Percentiles rank a stretch among this genome's conserved stretches.
Evolutionary conservation across 64 coral and sea anemone species (phyloP).

Genomic region (Catalaphyllia jardinei): DNA sequence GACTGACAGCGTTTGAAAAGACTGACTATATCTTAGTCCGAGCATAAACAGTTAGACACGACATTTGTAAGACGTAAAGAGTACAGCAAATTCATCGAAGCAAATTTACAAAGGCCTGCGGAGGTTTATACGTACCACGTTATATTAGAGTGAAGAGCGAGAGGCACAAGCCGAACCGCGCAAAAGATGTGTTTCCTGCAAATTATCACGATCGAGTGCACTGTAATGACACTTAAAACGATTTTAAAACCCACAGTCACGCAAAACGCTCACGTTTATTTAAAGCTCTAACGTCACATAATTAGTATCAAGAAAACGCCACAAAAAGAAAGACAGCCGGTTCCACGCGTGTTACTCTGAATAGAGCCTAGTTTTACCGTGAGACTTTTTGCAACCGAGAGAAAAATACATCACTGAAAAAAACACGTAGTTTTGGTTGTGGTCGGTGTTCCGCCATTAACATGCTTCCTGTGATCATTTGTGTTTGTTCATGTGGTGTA

Average conservation of each 20-base stretch:
- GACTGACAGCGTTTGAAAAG: neutral
- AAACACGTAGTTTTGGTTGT: neutral
- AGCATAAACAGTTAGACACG: neutral
- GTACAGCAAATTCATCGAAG: neutral
- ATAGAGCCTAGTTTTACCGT: no score
- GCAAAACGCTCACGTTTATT: neutral
- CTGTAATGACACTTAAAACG: neutral
- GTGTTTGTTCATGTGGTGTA: neutral
- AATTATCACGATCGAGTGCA: slow-evolving; percentile 16
- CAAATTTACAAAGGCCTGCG: neutral
- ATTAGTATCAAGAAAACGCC: neutral
- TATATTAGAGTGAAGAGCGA: neutral
- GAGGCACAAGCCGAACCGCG: neutral
- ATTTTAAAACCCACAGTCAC: slow-evolving; percentile 7
- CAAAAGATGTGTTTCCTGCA: slow-evolving; percentile 12
- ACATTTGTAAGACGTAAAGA: neutral
- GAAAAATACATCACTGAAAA: neutral
- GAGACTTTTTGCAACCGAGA: no score
- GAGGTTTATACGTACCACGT: neutral
- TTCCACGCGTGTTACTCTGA: neutral
- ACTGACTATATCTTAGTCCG: neutral
- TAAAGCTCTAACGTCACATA: neutral
- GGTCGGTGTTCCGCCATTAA: neutral
- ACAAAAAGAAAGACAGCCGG: neutral
- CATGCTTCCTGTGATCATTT: slow-evolving; percentile 7